phyloP scores from a whole-genome alignment of 1,140 invertebrate genomes.

The Halesus radiatus region DNA sequence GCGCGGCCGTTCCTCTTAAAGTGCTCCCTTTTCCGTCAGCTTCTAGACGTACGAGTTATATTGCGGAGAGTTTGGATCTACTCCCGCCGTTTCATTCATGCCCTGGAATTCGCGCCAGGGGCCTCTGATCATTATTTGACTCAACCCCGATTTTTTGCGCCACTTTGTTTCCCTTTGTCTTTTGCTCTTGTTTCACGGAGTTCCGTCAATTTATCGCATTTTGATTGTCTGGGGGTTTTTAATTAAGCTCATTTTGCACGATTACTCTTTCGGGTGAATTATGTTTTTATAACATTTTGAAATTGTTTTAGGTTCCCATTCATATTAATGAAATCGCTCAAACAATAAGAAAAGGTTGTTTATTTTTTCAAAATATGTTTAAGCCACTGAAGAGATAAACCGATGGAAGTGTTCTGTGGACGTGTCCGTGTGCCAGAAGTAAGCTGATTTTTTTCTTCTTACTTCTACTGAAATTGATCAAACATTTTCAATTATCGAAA shows the following conservation, averaged over 20 bases:
- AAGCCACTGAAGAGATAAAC: no score
- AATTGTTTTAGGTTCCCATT: no score
- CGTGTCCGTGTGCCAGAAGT: no score
- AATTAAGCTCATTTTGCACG: constrained; percentile 12
- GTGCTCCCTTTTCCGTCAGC: not conserved
- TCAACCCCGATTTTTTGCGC: not conserved
- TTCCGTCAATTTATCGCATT: constrained; percentile 6
- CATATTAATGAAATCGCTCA: no score
- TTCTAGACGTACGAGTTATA: not conserved
- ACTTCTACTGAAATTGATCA: no score
- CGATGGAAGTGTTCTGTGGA: no score
- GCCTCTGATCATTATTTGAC: not conserved
- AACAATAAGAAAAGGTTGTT: no score
- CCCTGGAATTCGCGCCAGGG: not conserved
- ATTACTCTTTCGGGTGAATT: no score
- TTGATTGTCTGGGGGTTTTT: constrained; percentile 10
- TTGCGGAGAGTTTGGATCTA: not conserved
- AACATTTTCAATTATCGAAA: no score
- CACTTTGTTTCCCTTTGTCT: constrained; percentile 13
- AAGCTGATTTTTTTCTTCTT: no score
- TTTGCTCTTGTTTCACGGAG: not conserved
- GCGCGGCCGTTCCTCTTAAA: not conserved
- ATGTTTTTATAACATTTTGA: no score
- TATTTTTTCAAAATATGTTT: no score
- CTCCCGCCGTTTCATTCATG: constrained; percentile 21